Base-by-base conservation (phyloP, 2,797 vertebrate species). In the Liparis tanakae region DNA sequence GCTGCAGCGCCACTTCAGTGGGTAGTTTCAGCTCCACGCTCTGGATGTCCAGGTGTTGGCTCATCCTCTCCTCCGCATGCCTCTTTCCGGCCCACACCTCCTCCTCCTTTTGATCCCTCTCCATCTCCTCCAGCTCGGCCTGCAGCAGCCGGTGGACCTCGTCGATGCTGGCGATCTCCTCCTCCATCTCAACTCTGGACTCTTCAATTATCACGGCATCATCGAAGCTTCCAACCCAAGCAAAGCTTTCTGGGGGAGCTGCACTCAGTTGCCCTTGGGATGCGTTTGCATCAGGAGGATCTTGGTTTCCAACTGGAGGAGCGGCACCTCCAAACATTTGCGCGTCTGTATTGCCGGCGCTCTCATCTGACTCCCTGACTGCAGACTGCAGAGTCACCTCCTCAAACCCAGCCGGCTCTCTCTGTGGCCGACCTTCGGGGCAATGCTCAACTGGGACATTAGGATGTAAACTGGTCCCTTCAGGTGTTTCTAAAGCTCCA, bases 1-100 rank as follows among this genome's bases (percentile, higher is more conserved):
- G 91, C 33, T 99, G 98, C 51, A 98, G 87, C 4, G 97, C 98
- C 88, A 99, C 85, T 84, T 99, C 98, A 44, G 97, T 96, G 76
- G 97, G 94, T 17, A 99, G 93, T 61, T 95, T 95, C 67, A 99
- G 90, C 79, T 99, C 98, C 76, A 99, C 85, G 39, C 94, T 95
- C 84, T 96, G 94, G 88, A 99, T 97, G 67, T 91, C 91, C 84
- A 99, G 82, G 61, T 95, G 85, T 41, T 58, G 55, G 41, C 60
- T 81, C 61, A 70, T 68, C 50, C 81, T 89, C 60, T 88, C 70
- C 39, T 78, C 68, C 33, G 14, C 8, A 7, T 55, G 41, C 34
- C 57, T 89, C 74, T 65, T 85, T 63, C 80, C 48, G 61, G 34
- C 67, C 53, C 66, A 83, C 25, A 43, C 77, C 76, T 89, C 82